A percentile compares a stretch with the other conserved stretches of the same genome.
phyloP scores from a whole-genome alignment of 92 coral and sea anemone species.

The Palythoa caribaeorum region DNA sequence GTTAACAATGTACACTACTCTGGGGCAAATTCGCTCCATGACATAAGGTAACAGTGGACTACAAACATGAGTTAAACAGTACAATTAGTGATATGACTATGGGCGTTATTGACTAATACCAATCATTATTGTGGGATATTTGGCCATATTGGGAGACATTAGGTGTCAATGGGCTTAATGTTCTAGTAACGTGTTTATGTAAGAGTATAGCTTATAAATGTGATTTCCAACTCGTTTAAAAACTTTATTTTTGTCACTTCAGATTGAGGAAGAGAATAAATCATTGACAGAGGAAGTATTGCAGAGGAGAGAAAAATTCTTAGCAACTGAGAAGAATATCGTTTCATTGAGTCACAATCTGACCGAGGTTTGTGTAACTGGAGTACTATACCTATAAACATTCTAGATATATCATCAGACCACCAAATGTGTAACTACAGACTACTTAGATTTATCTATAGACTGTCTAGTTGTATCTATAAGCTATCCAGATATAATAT shows the following conservation, averaged over 20 bases:
- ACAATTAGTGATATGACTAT: too few relatives aligned
- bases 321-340: slow-evolving; percentile 69
- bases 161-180: too few relatives aligned
- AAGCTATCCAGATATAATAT: too few relatives aligned
- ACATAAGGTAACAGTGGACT: too few relatives aligned
- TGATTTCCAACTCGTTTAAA: neutral
- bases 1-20: too few relatives aligned
- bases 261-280: slow-evolving; percentile 88
- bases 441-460: neutral
- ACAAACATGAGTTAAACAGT: too few relatives aligned
- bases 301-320: slow-evolving; percentile 71
- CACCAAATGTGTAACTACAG: neutral
- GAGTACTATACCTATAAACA: neutral
- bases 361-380: slow-evolving; percentile 59
- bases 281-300: slow-evolving; percentile 66
- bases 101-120: too few relatives aligned
- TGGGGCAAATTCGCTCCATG: too few relatives aligned
- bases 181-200: too few relatives aligned
- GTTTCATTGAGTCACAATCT: slow-evolving; percentile 62
- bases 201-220: neutral
- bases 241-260: neutral
- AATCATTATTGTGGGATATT: too few relatives aligned
- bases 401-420: neutral
- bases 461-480: too few relatives aligned
- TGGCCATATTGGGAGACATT: too few relatives aligned